Evolutionary conservation across 2,888 invertebrate genomes (phyloP).

Genomic region (Panzeria rudis): DNA sequence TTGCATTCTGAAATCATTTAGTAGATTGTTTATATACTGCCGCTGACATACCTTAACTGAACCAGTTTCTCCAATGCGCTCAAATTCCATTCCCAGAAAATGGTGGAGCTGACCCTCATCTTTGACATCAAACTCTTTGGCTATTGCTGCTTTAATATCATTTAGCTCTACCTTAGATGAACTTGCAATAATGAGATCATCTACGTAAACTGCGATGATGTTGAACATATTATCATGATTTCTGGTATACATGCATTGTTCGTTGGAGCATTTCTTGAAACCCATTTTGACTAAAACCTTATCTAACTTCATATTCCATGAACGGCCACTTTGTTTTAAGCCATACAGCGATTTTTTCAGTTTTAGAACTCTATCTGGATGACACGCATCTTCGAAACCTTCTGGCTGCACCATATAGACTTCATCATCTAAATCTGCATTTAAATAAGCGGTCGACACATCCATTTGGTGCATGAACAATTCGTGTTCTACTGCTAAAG

Average conservation of each 20-base stretch:
- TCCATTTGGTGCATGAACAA: conserved; percentile 72
- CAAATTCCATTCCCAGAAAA: conserved; percentile 39
- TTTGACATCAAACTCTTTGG: not conserved
- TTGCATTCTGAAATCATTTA: too few relatives aligned
- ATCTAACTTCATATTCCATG: conserved; percentile 68
- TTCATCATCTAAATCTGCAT: too few relatives aligned
- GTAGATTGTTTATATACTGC: too few relatives aligned
- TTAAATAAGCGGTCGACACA: conserved; percentile 72
- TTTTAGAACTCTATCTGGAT: conserved; percentile 10
- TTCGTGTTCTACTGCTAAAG: conserved; percentile 69
- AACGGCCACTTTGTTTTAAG: conserved; percentile 71
- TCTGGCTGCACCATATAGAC: conserved; percentile 31
- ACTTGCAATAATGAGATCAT: conserved; percentile 67
- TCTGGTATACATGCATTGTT: too few relatives aligned
- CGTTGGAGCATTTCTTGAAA: conserved; percentile 57
- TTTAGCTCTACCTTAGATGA: too few relatives aligned
- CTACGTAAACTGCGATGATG: conserved; percentile 70
- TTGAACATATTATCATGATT: conserved; percentile 19
- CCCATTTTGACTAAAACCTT: conserved; percentile 57
- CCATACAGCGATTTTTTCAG: conserved; percentile 29
- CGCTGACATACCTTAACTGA: too few relatives aligned
- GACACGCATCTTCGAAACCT: not conserved
- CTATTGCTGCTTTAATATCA: not conserved
- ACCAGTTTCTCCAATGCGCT: conserved; percentile 9
- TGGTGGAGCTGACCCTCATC: conserved; percentile 61